Evolutionary conservation across 2,113 vertebrate species (phyloP).

Genomic region (Tricholaema leucomelas): DNA sequence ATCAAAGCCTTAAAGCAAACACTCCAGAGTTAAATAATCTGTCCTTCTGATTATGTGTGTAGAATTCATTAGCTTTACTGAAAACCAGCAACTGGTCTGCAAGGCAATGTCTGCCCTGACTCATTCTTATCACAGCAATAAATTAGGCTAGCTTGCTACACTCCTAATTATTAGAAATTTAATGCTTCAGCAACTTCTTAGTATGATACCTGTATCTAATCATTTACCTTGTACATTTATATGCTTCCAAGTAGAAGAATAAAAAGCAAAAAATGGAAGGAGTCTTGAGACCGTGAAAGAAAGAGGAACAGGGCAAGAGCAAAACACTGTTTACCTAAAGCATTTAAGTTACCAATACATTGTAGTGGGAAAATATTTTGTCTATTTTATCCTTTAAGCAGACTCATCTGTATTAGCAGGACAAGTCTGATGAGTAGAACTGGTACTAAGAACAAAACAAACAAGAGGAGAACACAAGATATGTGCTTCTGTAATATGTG

Average conservation of each 20-base stretch:
- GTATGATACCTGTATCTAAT: not conserved
- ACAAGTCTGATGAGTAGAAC: not conserved
- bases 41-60: not conserved
- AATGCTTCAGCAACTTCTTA: not conserved
- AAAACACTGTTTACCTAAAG: conserved; percentile 27
- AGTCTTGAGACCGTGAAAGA: conserved; percentile 31
- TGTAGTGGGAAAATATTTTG: not conserved
- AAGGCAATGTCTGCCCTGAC: not conserved
- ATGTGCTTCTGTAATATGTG: not conserved
- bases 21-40: not conserved
- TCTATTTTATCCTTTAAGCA: not conserved
- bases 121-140: not conserved
- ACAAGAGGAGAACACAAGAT: not conserved
- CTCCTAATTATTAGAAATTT: not conserved
- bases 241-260: not conserved
- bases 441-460: not conserved
- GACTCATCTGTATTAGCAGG: not conserved
- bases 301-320: conserved; percentile 56
- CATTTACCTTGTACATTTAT: not conserved
- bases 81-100: not conserved
- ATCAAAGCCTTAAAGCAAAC: not conserved
- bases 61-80: not conserved
- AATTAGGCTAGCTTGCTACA: not conserved
- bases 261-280: not conserved
- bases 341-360: not conserved